Conservation (phyloP, 2,113 vertebrate genomes). For the Stegastes partitus region DNA sequence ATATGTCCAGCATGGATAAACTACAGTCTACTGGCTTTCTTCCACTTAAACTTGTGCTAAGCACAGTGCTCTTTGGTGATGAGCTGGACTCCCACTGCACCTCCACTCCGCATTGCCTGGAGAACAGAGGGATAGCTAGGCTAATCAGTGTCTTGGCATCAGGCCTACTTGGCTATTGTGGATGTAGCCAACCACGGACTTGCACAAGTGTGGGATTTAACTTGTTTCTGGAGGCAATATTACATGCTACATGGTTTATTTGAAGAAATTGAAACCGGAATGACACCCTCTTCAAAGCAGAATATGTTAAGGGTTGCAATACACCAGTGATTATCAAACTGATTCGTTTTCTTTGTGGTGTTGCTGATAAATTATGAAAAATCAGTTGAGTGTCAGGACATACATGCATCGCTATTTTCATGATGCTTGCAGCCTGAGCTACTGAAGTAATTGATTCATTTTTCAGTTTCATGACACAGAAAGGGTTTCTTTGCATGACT, state of each 20-base stretch:
- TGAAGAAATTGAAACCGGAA: conserved; percentile 47
- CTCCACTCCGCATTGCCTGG: conserved; percentile 68
- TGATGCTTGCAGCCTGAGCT: background rate
- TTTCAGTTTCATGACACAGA: conserved; percentile 2
- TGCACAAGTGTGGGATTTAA: conserved; percentile 68
- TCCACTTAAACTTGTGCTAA: conserved; percentile 82
- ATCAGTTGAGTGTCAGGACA: background rate
- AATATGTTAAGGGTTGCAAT: background rate
- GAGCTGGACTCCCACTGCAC: conserved; percentile 75
- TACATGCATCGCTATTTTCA: no score
- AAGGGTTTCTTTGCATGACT: background rate
- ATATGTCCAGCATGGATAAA: conserved; percentile 76
- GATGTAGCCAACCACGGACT: conserved; percentile 68
- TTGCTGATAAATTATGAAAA: background rate
- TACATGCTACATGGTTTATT: conserved; percentile 56
- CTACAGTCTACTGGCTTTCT: conserved; percentile 79
- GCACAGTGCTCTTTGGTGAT: conserved; percentile 77
- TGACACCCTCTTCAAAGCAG: conserved; percentile 10
- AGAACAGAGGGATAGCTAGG: conserved; percentile 75
- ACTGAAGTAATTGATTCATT: conserved; percentile 1
- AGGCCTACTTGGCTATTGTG: conserved; percentile 70
- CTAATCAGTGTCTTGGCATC: conserved; percentile 82
- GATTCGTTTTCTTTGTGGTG: conserved; percentile 11
- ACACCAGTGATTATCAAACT: conserved; percentile 8
- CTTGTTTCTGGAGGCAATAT: conserved; percentile 56